Percentiles rank a stretch among this genome's conserved stretches.
Evolutionary conservation across 1,140 invertebrate genomes (phyloP).

Genomic region (Lanistes nyassanus): DNA sequence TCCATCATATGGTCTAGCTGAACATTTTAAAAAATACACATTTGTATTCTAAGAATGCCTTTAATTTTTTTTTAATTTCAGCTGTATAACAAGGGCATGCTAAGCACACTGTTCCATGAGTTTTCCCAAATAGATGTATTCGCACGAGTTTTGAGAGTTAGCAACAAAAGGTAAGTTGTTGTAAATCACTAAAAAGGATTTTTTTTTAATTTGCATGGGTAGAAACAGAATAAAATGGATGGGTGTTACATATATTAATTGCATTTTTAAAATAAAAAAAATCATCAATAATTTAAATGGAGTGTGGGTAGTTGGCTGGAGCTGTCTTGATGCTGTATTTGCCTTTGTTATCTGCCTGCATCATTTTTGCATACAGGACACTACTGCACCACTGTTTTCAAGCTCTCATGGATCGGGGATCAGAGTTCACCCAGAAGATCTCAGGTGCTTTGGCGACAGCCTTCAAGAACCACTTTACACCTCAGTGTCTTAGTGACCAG

Average conservation of each 20-base stretch:
- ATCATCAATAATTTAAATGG: too few species aligned
- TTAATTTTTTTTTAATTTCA: constrained; percentile 33
- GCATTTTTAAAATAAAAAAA: too few species aligned
- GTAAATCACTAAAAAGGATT: neutral
- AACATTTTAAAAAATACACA: too few species aligned
- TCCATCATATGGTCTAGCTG: too few species aligned
- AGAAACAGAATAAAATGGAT: too few species aligned
- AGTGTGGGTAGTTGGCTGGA: neutral
- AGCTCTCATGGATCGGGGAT: constrained; percentile 66
- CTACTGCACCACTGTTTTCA: constrained; percentile 67
- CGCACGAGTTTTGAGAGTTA: constrained; percentile 77
- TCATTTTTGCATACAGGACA: constrained; percentile 51
- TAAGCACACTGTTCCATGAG: constrained; percentile 68
- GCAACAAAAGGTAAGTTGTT: constrained; percentile 72
- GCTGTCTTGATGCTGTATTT: neutral
- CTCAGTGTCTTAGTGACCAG: constrained; percentile 29
- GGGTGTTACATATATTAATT: too few species aligned
- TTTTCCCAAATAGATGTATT: constrained; percentile 80
- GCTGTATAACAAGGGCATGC: constrained; percentile 62
- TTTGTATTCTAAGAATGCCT: too few species aligned
- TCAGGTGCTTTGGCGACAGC: too few species aligned
- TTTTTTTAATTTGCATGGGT: too few species aligned
- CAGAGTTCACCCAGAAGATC: constrained; percentile 8
- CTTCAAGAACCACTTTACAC: too few species aligned
- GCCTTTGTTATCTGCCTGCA: neutral